Evolutionary conservation across 2,888 invertebrate genomes (phyloP), one percentile per base, ranked within the genome.

Genomic region (Hirtodrosophila trivittata): DNA sequence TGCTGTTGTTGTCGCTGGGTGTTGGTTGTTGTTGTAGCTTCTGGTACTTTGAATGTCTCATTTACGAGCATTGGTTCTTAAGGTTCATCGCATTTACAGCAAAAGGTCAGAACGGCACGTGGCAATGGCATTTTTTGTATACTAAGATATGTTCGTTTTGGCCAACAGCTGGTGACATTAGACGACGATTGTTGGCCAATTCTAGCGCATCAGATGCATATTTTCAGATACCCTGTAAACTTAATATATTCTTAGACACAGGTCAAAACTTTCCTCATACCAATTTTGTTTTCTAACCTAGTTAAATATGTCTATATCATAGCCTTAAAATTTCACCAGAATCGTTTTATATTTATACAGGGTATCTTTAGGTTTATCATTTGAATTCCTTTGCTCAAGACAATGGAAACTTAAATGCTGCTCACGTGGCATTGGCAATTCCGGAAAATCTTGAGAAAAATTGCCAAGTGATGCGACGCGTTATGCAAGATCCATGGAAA

Each of bases 41-140:
- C 25, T 42, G 66, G 47, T 54, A 60, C 65, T 57, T 72, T 62
- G 50, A 75, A 81, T 84, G 78, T 80, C 77, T 85, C 71, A 71
- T 80, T 81, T 81, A 58, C 57, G 60, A 70, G 70, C 70, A 41
- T 60, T 65, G 63, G 66, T 67, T 50, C 74, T 71, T 74, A 74
- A 81, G 70, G 83, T 77, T 77, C 82, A 77, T 81, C 77, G 77
- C 66, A 57, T 75, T 72, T 35, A 37, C 55, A 25, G 41, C 60
- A 32, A 70, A 70, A 70, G 72, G 70, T 70, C 70, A 70, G 60
- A 52, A 52, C 16, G 72, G 66, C 70, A 71, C 70, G 70, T 70
- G 70, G 70, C 70, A 70, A 54, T 71, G 69, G 41, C 60, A 49
- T 60, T 66, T 66, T 9, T 32, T 25, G n/a, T 45, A 25, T 39